These are phyloP conservation scores for Brachyhypopomus gauderio DNA, from an alignment of 2,113 vertebrate genomes.

Conservation along the genomic window DNA sequence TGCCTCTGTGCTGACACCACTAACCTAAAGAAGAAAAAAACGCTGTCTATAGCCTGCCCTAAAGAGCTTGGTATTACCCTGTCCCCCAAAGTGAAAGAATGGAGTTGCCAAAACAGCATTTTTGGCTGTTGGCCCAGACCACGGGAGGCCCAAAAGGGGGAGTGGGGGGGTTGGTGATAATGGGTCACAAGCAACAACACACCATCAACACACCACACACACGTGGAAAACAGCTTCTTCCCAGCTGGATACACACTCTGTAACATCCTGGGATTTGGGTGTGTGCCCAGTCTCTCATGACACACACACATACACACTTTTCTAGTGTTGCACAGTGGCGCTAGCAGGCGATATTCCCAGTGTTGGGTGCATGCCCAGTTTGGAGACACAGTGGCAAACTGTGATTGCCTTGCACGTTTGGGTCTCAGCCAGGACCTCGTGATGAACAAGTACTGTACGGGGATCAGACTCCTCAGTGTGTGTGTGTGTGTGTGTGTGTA, in stretches of 20 bases:
- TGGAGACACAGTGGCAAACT: constrained; percentile 39
- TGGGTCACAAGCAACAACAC: constrained; percentile 75
- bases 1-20: neutral
- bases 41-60: neutral
- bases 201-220: constrained; percentile 71
- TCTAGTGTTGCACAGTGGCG: constrained; percentile 37
- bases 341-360: constrained; percentile 52
- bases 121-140: constrained; percentile 73
- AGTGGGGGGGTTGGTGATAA: constrained; percentile 69
- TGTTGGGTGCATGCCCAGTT: constrained; percentile 72
- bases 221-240: constrained; percentile 74
- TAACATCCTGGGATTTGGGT: constrained; percentile 52
- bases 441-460: constrained; percentile 51
- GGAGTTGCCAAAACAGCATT: constrained; percentile 63
- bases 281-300: constrained; percentile 50
- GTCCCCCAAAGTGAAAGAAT: constrained; percentile 47
- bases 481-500: constrained; percentile 34
- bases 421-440: constrained; percentile 58
- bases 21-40: constrained; percentile 10
- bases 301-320: constrained; percentile 37
- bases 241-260: constrained; percentile 75
- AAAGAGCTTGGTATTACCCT: constrained; percentile 17
- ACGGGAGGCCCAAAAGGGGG: constrained; percentile 47
- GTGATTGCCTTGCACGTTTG: constrained; percentile 52
- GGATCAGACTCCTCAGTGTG: constrained; percentile 21